Percentiles rank a stretch among this genome's conserved stretches.
Evolutionary conservation across 2,113 vertebrate species (phyloP).

Genomic region (Bufo bufo): DNA sequence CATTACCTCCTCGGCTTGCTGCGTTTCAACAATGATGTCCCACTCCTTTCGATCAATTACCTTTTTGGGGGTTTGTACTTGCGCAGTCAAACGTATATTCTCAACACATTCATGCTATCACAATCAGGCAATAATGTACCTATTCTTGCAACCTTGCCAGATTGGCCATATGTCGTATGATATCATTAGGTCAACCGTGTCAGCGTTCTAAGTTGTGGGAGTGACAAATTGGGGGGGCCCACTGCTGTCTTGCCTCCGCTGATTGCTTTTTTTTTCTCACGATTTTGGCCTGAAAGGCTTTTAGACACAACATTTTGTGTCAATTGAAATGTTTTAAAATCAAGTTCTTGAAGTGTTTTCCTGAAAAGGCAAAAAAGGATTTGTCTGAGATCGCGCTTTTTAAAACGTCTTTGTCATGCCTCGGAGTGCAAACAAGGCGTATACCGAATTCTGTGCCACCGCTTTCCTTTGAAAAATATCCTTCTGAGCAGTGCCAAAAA

Average conservation of each 20-base stretch:
- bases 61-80: conserved; percentile 83
- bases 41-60: conserved; percentile 59
- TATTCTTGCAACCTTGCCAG: conserved; percentile 62
- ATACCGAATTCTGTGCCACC: conserved; percentile 15
- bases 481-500: conserved; percentile 7
- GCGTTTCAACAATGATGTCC: conserved; percentile 66
- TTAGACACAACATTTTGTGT: conserved; percentile 18
- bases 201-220: neutral
- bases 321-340: neutral
- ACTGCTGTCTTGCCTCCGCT: neutral
- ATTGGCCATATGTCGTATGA: conserved; percentile 84
- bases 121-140: conserved; percentile 63
- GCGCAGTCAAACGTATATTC: conserved; percentile 74
- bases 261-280: conserved; percentile 49
- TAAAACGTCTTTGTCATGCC: conserved; percentile 20
- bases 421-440: conserved; percentile 4
- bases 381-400: conserved; percentile 5
- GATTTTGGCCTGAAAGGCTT: conserved; percentile 25
- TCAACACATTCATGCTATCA: conserved; percentile 73
- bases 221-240: conserved; percentile 46
- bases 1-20: conserved; percentile 65
- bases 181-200: conserved; percentile 67
- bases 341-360: conserved; percentile 19
- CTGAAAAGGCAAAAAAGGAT: conserved; percentile 20
- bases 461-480: conserved; percentile 27